phyloP scores from a whole-genome alignment of 2,888 invertebrate genomes.

The Melanostoma scalare region DNA sequence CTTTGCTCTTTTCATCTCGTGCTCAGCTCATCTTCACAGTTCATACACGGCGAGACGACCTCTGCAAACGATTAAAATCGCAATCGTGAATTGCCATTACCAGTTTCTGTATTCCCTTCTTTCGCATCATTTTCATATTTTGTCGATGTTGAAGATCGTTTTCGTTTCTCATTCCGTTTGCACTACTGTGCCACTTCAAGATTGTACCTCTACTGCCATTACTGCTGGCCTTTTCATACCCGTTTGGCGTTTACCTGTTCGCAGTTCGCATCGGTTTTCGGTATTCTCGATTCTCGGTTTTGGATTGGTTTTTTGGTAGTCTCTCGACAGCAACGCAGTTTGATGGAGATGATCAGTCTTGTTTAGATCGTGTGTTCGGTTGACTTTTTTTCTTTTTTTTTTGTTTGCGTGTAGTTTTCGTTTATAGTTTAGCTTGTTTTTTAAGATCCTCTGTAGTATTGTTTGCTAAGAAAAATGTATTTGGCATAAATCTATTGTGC shows the following conservation, averaged over 20 bases:
- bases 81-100: no score
- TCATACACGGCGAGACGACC: no score
- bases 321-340: constrained; percentile 52
- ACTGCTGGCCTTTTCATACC: constrained; percentile 65
- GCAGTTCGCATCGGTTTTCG: constrained; percentile 37
- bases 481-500: constrained; percentile 40
- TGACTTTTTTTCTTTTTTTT: constrained; percentile 38
- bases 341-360: constrained; percentile 51
- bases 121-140: neutral
- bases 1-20: no score
- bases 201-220: constrained; percentile 41
- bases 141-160: constrained; percentile 2
- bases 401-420: constrained; percentile 51
- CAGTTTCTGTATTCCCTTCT: constrained; percentile 4
- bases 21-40: no score
- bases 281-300: no score
- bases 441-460: constrained; percentile 19
- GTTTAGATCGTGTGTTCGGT: constrained; percentile 58
- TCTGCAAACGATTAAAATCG: no score
- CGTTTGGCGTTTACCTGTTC: constrained; percentile 50
- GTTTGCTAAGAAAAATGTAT: constrained; percentile 36
- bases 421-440: constrained; percentile 27
- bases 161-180: constrained; percentile 36
- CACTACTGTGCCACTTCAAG: constrained; percentile 40
- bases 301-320: constrained; percentile 20